Percentiles rank a stretch among this genome's conserved stretches.
phyloP scores from a whole-genome alignment of 2,888 invertebrate genomes.

The Megalurothrips usitatus region DNA sequence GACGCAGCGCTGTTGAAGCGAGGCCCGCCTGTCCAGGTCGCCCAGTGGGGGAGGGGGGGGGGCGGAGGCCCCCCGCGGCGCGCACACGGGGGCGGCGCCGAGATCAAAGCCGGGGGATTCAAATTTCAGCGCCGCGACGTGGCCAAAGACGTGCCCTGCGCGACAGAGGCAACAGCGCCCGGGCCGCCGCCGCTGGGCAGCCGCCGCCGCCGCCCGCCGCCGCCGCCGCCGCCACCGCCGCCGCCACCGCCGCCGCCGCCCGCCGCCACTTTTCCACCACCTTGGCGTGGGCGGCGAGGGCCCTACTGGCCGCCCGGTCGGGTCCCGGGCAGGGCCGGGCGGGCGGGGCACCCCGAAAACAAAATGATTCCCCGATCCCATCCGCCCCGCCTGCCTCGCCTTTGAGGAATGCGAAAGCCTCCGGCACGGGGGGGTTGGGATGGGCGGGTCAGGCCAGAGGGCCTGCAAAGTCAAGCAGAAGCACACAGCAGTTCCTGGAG shows the following conservation, averaged over 20 bases:
- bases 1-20: no score
- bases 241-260: neutral
- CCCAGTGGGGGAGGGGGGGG: no score
- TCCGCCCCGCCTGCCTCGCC: neutral
- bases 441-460: neutral
- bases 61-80: no score
- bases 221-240: neutral
- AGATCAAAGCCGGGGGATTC: neutral
- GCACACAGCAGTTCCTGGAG: neutral
- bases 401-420: neutral
- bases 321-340: no score
- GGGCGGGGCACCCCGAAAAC: neutral
- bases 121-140: neutral
- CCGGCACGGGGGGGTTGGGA: neutral
- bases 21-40: no score
- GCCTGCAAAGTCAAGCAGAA: neutral
- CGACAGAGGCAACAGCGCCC: no score
- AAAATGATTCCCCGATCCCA: neutral
- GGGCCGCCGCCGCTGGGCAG: neutral
- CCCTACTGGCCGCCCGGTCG: no score
- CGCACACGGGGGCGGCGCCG: neutral
- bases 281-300: neutral
- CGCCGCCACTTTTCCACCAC: neutral
- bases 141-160: no score
- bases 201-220: neutral